Evolutionary conservation across 2,113 vertebrate species (phyloP).

Genomic region (Sturnus vulgaris): DNA sequence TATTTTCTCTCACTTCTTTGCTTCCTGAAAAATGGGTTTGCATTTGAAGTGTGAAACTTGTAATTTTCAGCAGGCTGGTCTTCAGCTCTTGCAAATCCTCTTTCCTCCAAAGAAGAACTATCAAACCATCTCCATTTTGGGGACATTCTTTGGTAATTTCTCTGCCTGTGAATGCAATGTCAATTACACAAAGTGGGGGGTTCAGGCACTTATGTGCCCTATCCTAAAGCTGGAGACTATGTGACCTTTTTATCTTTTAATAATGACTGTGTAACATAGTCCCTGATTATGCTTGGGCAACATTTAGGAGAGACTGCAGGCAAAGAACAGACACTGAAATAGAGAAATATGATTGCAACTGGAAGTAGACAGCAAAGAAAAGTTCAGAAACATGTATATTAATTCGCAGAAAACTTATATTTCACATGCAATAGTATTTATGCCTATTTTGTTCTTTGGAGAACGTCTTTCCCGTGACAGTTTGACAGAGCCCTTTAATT

Average conservation of each 20-base stretch:
- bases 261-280: not conserved
- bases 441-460: not conserved
- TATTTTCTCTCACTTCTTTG: not conserved
- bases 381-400: not conserved
- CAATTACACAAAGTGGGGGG: not conserved
- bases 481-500: not conserved
- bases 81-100: not conserved
- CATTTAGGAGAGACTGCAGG: not conserved
- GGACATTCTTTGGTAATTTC: not conserved
- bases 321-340: not conserved
- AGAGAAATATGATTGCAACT: not conserved
- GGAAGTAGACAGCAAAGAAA: not conserved
- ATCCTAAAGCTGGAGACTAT: not conserved
- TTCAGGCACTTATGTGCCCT: not conserved
- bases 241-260: not conserved
- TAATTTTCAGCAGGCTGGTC: not conserved
- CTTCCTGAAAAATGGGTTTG: not conserved
- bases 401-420: not conserved
- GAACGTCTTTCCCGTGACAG: not conserved
- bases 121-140: not conserved
- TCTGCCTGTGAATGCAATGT: not conserved
- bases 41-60: not conserved
- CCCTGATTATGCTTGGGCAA: accelerated
- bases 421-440: not conserved
- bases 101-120: not conserved